Base-by-base conservation (phyloP, 1,140 invertebrate genomes). In the Armadillidium nasatum region DNA sequence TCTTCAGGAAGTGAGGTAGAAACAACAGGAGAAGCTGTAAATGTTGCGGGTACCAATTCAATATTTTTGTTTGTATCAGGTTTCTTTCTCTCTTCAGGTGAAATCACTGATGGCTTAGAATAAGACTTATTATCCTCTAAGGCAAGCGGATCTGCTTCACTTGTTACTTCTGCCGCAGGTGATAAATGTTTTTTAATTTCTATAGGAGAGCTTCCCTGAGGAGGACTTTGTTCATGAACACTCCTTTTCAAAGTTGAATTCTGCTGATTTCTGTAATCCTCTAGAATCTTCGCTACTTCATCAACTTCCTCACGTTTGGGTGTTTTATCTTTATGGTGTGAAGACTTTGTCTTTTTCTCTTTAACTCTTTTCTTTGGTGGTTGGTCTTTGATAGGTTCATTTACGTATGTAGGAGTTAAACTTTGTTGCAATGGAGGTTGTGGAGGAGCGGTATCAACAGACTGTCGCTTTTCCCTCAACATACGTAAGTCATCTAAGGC, bases 391-490 rank as follows among this genome's bases (percentile, higher is more conserved):
- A 23, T 71, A 6, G 33, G 33, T 73, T 81, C 75, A 23, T 46
- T 33, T 7, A 72, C 71, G 33, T 78, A 76, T 13, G 77, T 75
- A 22, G 76, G 77, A 22, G 80, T 78, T 76, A 60, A 72, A 66
- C 74, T 75, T 76, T 43, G 45, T 73, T 79, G 54, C 33, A 33
- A 33, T 3, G 33, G 33, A 10, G 66, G 72, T 4, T 74, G 79
- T 15, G 77, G 71, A 11, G 45, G 66, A 0, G 50, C 23, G 44
- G 77, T 85, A 73, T 94, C 93, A 0, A 89, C 88, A 0, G 92
- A 93, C 80, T 91, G 90, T 76, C 93, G 87, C 43, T 92, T 87
- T 81, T 95, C 93, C 19, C 93, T 85, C 87, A 94, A 89, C 11
- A 91, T 90, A 82, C 92, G 88, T 3, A 94, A 83, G 85, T 94